Conservation (phyloP, 2,888 invertebrate species). For the Nycteola revayana region DNA sequence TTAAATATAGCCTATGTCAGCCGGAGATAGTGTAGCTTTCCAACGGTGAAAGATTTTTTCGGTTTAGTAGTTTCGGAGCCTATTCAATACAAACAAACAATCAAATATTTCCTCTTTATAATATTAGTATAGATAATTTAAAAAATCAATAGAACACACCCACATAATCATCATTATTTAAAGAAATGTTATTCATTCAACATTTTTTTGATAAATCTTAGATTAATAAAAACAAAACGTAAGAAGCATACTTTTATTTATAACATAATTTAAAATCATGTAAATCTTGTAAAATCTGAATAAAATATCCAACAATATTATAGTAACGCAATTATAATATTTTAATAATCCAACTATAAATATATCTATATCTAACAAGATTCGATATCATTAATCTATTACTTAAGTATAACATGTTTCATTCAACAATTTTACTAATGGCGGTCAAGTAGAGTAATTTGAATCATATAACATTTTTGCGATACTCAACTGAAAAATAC, state of each 20-base stretch:
- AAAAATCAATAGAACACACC: too few species aligned
- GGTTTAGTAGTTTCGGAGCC: too few species aligned
- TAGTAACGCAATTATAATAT: slow-evolving; percentile 48
- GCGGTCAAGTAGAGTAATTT: slow-evolving; percentile 51
- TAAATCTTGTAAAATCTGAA: slow-evolving; percentile 79
- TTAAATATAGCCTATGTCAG: too few species aligned
- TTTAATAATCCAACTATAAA: slow-evolving; percentile 41
- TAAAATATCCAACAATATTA: slow-evolving; percentile 72
- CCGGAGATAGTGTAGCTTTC: too few species aligned
- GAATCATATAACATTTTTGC: slow-evolving; percentile 35
- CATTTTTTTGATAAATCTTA: too few species aligned
- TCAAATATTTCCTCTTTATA: too few species aligned
- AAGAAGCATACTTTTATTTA: slow-evolving; percentile 72
- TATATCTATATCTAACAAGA: slow-evolving; percentile 35
- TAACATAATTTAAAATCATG: slow-evolving; percentile 73
- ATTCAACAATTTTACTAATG: slow-evolving; percentile 57
- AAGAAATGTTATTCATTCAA: too few species aligned
- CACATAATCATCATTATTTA: too few species aligned
- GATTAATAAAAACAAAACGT: slow-evolving; percentile 15
- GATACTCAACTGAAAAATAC: slow-evolving; percentile 33
- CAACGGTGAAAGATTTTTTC: too few species aligned
- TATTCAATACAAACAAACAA: too few species aligned
- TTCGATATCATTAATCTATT: slow-evolving; percentile 20
- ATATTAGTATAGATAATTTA: too few species aligned
- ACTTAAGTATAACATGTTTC: slow-evolving; percentile 20